These are phyloP conservation scores for Nemurella pictetii DNA, from an alignment of 2,888 invertebrate species.

Conservation along the genomic window DNA sequence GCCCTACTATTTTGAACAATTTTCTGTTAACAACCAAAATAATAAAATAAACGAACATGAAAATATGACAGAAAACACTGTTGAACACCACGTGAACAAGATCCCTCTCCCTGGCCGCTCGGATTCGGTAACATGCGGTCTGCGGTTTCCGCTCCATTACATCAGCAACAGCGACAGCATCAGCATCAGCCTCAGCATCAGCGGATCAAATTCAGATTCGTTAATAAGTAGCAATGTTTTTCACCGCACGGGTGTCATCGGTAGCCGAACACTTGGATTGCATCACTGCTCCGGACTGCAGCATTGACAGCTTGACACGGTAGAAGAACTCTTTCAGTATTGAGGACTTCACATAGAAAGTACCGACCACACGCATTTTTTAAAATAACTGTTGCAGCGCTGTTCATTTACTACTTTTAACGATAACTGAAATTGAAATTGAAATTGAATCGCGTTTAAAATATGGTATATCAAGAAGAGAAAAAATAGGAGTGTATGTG, in stretches of 20 bases:
- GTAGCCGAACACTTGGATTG: not conserved
- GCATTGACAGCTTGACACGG: too few species aligned
- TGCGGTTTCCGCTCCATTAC: not conserved
- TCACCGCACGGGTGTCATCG: not conserved
- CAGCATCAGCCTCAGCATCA: too few species aligned
- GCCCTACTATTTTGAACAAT: constrained; percentile 3
- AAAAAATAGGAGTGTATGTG: too few species aligned
- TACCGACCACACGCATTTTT: too few species aligned
- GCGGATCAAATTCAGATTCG: not conserved
- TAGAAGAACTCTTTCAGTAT: too few species aligned
- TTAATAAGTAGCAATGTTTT: not conserved
- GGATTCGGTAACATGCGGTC: not conserved
- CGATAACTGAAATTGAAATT: too few species aligned
- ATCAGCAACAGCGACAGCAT: too few species aligned
- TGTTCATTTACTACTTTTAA: too few species aligned
- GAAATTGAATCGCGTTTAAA: too few species aligned
- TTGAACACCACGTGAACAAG: not conserved
- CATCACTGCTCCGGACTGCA: not conserved
- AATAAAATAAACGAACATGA: constrained; percentile 10
- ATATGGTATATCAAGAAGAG: too few species aligned
- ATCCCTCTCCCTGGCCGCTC: not conserved
- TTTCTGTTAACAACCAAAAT: constrained; percentile 1
- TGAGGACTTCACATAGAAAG: too few species aligned
- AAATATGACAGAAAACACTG: not conserved
- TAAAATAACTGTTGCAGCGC: too few species aligned